A percentile compares a stretch with the other conserved stretches of the same genome.
Conservation (phyloP, 2,113 vertebrate species). For the Notothenia coriiceps region DNA sequence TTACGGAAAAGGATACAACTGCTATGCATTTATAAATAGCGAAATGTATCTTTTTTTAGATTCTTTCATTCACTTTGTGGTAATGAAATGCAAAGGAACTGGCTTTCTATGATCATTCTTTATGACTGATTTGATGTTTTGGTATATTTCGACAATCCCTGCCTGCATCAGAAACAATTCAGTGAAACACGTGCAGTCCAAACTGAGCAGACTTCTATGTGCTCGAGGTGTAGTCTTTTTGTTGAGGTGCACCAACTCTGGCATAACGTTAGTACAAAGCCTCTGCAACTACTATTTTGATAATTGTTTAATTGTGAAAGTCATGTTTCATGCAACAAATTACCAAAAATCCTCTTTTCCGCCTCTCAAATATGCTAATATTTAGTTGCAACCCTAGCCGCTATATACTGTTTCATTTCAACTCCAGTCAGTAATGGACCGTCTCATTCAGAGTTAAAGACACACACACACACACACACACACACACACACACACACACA, state of each 20-base stretch:
- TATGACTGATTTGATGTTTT: no score
- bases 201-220: background rate
- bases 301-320: no score
- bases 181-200: background rate
- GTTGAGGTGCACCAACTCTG: background rate
- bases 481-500: constrained; percentile 4
- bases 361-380: no score
- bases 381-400: no score
- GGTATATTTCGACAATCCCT: no score
- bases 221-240: background rate
- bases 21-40: background rate
- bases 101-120: no score
- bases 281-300: no score
- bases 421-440: background rate
- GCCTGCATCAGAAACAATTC: no score
- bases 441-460: background rate
- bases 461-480: background rate
- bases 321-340: no score
- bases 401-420: background rate
- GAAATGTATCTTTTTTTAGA: background rate
- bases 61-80: background rate
- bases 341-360: no score
- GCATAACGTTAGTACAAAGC: background rate
- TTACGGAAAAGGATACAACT: background rate
- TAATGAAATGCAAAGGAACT: background rate